phyloP scores from a whole-genome alignment of 1,140 invertebrate genomes.

The Psix sp. region DNA sequence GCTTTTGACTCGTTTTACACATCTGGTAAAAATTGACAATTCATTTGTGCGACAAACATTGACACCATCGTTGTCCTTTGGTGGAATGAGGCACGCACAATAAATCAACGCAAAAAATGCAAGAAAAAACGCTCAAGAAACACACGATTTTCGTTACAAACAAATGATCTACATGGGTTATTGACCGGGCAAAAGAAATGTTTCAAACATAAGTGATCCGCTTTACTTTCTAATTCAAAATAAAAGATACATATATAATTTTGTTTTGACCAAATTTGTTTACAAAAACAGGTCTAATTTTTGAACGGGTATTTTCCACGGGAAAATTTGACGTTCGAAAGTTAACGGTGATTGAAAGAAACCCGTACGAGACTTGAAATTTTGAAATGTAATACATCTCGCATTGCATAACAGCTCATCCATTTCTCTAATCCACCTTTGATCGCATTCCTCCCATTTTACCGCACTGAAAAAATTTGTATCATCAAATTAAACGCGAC shows the following conservation, averaged over 20 bases:
- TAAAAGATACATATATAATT: no score
- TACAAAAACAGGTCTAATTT: no score
- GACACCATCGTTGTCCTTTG: conserved; percentile 3
- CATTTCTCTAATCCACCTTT: conserved; percentile 13
- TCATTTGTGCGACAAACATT: conserved; percentile 13
- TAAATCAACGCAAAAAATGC: conserved; percentile 11
- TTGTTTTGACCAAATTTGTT: no score
- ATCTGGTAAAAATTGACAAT: conserved; percentile 25
- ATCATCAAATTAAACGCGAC: conserved; percentile 4
- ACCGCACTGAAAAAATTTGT: background rate
- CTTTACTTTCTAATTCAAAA: no score
- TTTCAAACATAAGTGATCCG: no score
- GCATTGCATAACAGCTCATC: conserved; percentile 19
- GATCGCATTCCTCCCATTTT: conserved; percentile 2
- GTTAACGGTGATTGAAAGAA: conserved; percentile 16
- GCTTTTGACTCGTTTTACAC: conserved; percentile 8
- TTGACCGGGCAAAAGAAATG: no score
- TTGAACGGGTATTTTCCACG: background rate
- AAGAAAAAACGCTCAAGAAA: background rate
- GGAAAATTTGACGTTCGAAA: conserved; percentile 8
- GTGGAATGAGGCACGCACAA: conserved; percentile 7
- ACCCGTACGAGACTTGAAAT: conserved; percentile 16
- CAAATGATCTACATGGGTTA: no score
- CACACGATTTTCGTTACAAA: background rate
- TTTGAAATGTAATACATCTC: conserved; percentile 23